Base-by-base conservation (phyloP, 92 coral and sea anemone genomes). In the Palythoa caribaeorum region DNA sequence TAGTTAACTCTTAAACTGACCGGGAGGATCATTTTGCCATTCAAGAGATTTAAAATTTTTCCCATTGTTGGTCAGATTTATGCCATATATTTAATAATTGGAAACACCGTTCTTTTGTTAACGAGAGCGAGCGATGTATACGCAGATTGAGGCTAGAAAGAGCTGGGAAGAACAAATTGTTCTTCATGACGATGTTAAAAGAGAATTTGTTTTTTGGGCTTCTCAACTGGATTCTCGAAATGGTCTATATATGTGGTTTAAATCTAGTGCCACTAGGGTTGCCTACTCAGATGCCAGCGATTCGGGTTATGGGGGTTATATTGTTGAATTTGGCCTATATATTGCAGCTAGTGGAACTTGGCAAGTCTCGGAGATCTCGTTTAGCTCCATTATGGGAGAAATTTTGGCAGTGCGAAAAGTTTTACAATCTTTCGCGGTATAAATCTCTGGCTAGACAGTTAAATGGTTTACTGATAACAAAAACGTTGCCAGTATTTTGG, bases 381-480 rank as follows among this genome's bases (percentile, higher is more conserved):
- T 28, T 17, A 76, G 62, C 54, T 52, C 21, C 16, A 54, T 71
- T 1, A 9, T 48, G 62, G 51, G 84, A 80, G 85, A 59, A 60
- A 73, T 80, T 48, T 80, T 36, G 73, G 72, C 85, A 51, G 85
- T 80, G 73, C 85, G 73, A 40, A 80, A 71, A 66, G 50, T 80
- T 68, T 20, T 52, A n/a, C 79, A 75, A 28, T 89, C 90, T 53
- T 83, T 89, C 55, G 86, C 86, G 12, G 39, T 9, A 51, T 44
- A 72, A 19, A 74, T 84, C 2, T 73, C 89, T 19, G 92, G 92
- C 15, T 78, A 77, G 38, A 47, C 95, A 16, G 84, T 92, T 19
- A 90, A 92, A 80, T 92, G 94, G 94, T 88, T 85, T 70, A 89
- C 92, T 2, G 90, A 92, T 80, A 92, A 92, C 35, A 89, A 92